Evolutionary conservation across 2,888 invertebrate genomes (phyloP), one percentile per base, ranked within the genome.

Genomic region (Synanthedon vespiformis): DNA sequence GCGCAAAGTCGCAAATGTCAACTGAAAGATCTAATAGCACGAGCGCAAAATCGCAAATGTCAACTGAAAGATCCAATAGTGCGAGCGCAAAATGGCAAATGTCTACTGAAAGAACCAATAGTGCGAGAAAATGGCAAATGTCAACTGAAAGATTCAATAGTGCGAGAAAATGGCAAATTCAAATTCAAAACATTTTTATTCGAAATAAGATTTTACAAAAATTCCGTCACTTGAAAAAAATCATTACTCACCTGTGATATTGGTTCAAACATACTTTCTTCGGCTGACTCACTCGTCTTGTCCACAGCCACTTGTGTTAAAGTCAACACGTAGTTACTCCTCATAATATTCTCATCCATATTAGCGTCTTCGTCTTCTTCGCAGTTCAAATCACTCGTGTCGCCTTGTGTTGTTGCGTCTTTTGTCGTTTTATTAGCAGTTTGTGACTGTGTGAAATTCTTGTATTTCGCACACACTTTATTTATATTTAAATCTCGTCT

Each of bases 251-350:
- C 91, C 81, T 92, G 91, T 40, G 91, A 89, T 67, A 91, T 89
- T 1, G 90, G 83, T 68, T 92, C 92, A 66, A 92, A 93, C 58
- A 79, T 64, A 57, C 72, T 83, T 53, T 78, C 74, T 53, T 83
- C 68, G 0, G 53, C 51, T 3, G 58, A 41, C 54, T 64, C 64
- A n/a, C 66, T 61, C 41, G 64, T 61, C 1, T 51, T 52, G 52
- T 74, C 67, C 14, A 64, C 59, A 2, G 67, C 67, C 4, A 72
- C 58, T 72, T 93, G 93, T 1, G 92, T 90, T 77, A 94, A 89
- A 48, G 93, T 93, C 50, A 94, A 78, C 55, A 93, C 72, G 63
- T 93, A 94, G 65, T 90, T 91, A 50, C 91, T 91, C 66, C 89
- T 90, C 61, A 89, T 89, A 40, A 89, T 89, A 40, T 74, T 58